Evolutionary conservation across 2,888 invertebrate species (phyloP).

Genomic region (Plagodis dolabraria): DNA sequence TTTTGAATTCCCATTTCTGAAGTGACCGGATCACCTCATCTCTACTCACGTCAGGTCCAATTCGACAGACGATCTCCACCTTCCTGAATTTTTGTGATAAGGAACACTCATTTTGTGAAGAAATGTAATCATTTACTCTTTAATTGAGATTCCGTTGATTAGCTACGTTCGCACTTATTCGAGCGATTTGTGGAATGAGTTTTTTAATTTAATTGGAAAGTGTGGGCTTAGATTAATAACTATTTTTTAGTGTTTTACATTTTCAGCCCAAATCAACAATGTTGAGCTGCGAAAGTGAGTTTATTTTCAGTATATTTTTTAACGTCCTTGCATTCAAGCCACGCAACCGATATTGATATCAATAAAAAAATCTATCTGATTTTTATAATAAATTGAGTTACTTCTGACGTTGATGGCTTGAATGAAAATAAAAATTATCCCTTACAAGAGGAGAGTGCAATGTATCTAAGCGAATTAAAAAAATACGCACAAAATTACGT

Average conservation of each 20-base stretch:
- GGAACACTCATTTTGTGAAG: slow-evolving; percentile 46
- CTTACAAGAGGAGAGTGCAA: too few species aligned
- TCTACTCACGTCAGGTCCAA: slow-evolving; percentile 31
- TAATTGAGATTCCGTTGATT: slow-evolving; percentile 61
- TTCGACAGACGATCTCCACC: slow-evolving; percentile 70
- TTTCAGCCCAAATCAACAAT: neutral
- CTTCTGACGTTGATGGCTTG: too few species aligned
- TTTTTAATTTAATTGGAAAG: slow-evolving; percentile 15
- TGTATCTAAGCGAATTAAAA: too few species aligned
- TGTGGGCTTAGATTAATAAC: neutral
- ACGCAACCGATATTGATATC: too few species aligned
- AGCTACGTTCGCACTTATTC: slow-evolving; percentile 26
- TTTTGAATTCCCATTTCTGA: too few species aligned
- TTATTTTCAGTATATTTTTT: too few species aligned
- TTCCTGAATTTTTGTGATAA: slow-evolving; percentile 60
- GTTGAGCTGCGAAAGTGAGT: too few species aligned
- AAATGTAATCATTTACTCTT: slow-evolving; percentile 59
- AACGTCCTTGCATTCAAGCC: too few species aligned
- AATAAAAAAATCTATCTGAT: too few species aligned
- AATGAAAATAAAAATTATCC: too few species aligned
- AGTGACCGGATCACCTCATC: slow-evolving; percentile 5
- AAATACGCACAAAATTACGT: too few species aligned
- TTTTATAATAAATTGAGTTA: too few species aligned
- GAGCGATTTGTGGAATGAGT: slow-evolving; percentile 20
- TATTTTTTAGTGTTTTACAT: neutral